Percentiles rank a stretch among this genome's conserved stretches.
Evolutionary conservation across 2,113 vertebrate genomes (phyloP).

Genomic region (Platysteira castanea): DNA sequence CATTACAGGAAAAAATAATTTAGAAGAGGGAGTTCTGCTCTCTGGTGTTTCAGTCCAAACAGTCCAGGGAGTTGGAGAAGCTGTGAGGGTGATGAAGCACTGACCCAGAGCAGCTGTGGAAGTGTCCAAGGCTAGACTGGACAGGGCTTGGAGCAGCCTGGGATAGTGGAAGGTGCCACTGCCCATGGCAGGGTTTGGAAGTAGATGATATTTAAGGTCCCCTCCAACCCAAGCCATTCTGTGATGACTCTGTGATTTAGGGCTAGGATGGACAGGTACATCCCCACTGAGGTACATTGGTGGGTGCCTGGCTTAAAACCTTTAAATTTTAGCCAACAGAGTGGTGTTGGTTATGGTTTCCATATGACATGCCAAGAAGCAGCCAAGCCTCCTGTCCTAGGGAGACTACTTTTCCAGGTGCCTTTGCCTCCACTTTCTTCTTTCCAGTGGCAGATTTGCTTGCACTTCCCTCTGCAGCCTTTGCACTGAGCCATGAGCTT

Average conservation of each 20-base stretch:
- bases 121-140: neutral
- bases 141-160: fast-evolving
- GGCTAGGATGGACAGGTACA: neutral
- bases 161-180: neutral
- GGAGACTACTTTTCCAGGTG: neutral
- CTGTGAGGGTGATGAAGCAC: neutral
- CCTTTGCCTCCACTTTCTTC: neutral
- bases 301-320: neutral
- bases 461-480: neutral
- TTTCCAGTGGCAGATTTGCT: neutral
- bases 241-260: neutral
- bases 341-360: neutral
- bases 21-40: neutral
- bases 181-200: neutral
- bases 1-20: neutral
- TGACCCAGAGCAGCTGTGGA: neutral
- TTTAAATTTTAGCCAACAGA: neutral
- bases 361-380: neutral
- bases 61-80: neutral
- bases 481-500: neutral
- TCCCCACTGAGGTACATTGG: fast-evolving
- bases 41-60: neutral
- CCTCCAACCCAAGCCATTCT: neutral
- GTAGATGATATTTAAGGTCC: neutral
- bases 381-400: neutral